These are phyloP conservation scores for Strix occidentalis DNA, from an alignment of 2,797 vertebrate species.

Conservation along the genomic window DNA sequence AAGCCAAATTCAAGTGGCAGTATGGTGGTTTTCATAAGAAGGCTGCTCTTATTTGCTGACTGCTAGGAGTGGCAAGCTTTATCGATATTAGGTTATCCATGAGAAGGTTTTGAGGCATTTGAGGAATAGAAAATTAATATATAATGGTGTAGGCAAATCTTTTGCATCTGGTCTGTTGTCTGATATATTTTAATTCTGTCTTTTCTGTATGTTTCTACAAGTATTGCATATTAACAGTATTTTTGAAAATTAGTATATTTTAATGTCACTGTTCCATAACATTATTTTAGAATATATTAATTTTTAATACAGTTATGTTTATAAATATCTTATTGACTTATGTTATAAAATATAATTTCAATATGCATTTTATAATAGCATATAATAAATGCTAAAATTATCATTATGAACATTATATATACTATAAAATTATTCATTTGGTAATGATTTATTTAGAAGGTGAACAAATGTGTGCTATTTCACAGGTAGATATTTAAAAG, in stretches of 20 bases:
- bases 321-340: neutral
- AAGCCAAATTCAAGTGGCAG: neutral
- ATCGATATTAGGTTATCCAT: accelerated
- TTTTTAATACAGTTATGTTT: neutral
- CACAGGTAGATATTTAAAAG: neutral
- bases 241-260: neutral
- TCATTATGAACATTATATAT: neutral
- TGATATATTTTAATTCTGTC: neutral
- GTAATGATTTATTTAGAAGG: neutral
- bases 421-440: neutral
- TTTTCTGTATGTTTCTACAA: neutral
- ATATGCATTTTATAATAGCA: neutral
- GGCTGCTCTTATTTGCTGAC: neutral
- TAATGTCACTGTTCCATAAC: neutral
- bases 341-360: neutral
- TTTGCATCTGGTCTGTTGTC: neutral
- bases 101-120: neutral
- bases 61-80: neutral
- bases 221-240: neutral
- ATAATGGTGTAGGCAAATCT: neutral
- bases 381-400: neutral
- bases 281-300: neutral
- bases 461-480: neutral
- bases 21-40: neutral
- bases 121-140: neutral